Conservation (phyloP, 2,888 invertebrate genomes). For the Hyalella azteca region DNA sequence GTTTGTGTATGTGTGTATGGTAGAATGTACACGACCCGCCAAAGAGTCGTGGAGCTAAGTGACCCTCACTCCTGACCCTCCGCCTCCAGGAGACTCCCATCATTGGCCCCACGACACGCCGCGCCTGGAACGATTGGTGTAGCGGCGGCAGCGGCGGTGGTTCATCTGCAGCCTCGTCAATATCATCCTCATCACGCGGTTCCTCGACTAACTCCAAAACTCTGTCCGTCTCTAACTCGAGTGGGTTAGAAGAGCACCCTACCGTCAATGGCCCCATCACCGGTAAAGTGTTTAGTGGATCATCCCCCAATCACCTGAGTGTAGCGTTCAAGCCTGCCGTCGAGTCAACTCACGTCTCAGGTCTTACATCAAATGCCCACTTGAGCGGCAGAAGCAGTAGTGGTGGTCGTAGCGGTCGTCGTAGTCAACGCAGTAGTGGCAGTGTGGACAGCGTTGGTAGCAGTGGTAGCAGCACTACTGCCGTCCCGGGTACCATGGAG, state of each 20-base stretch:
- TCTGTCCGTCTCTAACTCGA: conserved; percentile 37
- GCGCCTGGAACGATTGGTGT: conserved; percentile 78
- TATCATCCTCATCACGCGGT: conserved; percentile 43
- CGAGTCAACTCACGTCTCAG: background rate
- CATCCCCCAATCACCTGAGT: background rate
- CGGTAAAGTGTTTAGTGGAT: background rate
- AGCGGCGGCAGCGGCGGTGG: conserved; percentile 18
- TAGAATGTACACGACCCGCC: background rate
- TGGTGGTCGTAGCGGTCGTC: background rate
- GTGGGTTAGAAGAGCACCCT: conserved; percentile 54
- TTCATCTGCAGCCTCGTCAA: conserved; percentile 37
- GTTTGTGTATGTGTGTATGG: too few relatives aligned
- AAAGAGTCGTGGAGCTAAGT: background rate
- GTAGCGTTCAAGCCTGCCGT: background rate
- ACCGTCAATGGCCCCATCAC: background rate
- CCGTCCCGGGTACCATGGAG: background rate
- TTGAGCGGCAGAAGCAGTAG: background rate
- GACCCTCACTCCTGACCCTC: background rate
- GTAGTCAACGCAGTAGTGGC: conserved; percentile 27
- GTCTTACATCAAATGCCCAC: background rate
- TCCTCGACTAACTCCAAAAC: conserved; percentile 41
- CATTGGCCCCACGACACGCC: conserved; percentile 74
- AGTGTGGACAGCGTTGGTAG: conserved; percentile 19
- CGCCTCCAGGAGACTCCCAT: conserved; percentile 62
- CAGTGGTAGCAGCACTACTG: background rate